These are phyloP conservation scores for Echeneis naucrates DNA, from an alignment of 2,797 vertebrate genomes.

Conservation along the genomic window DNA sequence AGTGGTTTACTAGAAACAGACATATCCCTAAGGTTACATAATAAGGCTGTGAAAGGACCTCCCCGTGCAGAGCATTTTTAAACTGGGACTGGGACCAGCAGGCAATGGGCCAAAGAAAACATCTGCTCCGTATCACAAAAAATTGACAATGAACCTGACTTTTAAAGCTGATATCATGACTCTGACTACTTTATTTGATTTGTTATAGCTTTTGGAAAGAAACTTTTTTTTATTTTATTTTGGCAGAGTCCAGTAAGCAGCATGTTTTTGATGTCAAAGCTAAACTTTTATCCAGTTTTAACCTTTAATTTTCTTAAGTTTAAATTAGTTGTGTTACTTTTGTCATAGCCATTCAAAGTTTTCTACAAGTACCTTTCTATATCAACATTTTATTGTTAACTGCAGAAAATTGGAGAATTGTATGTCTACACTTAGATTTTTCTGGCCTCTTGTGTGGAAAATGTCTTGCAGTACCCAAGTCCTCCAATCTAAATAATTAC, in stretches of 20 bases:
- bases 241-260: neutral
- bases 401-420: too few relatives aligned
- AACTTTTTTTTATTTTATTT: neutral
- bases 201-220: neutral
- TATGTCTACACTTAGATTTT: too few relatives aligned
- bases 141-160: constrained; percentile 16
- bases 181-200: neutral
- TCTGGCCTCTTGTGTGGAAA: too few relatives aligned
- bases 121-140: constrained; percentile 53
- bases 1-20: neutral
- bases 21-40: constrained; percentile 9
- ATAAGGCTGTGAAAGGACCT: constrained; percentile 22
- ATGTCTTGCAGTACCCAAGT: too few relatives aligned
- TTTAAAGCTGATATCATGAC: constrained; percentile 1
- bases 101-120: constrained; percentile 47
- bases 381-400: too few relatives aligned
- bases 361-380: too few relatives aligned
- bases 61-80: constrained; percentile 40
- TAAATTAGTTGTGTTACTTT: too few relatives aligned
- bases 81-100: constrained; percentile 51
- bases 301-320: neutral
- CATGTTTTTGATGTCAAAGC: neutral
- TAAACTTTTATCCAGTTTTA: neutral
- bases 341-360: too few relatives aligned
- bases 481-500: too few relatives aligned